phyloP scores from a whole-genome alignment of 2,113 vertebrate genomes.

The Pollimyrus isidori region DNA sequence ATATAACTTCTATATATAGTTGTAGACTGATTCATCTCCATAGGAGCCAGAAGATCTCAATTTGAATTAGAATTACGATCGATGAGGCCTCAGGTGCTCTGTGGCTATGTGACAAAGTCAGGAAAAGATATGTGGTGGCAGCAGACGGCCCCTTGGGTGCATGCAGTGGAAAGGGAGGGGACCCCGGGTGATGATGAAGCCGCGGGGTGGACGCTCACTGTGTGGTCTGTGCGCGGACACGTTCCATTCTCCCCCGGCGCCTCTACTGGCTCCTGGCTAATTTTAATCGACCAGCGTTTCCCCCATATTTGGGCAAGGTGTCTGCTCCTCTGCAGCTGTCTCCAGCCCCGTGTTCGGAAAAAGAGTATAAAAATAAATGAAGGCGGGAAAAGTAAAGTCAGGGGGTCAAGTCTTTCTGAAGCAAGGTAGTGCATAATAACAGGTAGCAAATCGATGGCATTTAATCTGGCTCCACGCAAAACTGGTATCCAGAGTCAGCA shows the following conservation, averaged over 20 bases:
- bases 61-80: neutral
- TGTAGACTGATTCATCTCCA: neutral
- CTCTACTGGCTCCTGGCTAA: constrained; percentile 28
- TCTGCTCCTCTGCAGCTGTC: constrained; percentile 36
- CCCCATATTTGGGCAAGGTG: constrained; percentile 40
- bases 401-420: constrained; percentile 9
- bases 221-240: constrained; percentile 29
- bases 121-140: neutral
- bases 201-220: constrained; percentile 2
- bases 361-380: constrained; percentile 35
- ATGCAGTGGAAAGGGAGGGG: constrained; percentile 16
- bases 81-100: neutral
- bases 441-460: neutral
- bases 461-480: neutral
- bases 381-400: constrained; percentile 24
- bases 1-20: neutral
- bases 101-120: neutral
- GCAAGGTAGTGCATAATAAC: neutral
- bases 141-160: neutral
- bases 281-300: constrained; percentile 28
- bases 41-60: neutral
- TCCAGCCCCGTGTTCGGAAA: constrained; percentile 27
- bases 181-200: constrained; percentile 23
- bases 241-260: neutral
- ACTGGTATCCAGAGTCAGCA: neutral